These are phyloP conservation scores for Dinoponera quadriceps DNA, from an alignment of 1,140 invertebrate species.

Conservation along the genomic window DNA sequence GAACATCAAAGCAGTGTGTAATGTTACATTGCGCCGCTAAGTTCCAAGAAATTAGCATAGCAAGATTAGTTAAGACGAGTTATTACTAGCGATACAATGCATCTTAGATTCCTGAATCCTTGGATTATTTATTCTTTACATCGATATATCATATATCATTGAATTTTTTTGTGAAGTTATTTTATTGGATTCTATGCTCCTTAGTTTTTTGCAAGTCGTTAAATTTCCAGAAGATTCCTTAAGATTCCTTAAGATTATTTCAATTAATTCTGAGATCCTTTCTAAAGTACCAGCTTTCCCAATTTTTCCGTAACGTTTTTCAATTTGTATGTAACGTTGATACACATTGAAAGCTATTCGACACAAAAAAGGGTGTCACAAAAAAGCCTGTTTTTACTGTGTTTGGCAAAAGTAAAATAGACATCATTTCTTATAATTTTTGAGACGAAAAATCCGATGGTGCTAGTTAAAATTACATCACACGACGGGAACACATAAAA, in stretches of 20 bases:
- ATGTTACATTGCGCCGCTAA: constrained; percentile 30
- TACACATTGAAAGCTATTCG: constrained; percentile 14
- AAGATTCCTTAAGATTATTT: constrained; percentile 11
- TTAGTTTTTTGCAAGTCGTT: not conserved
- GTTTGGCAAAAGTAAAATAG: too few species aligned
- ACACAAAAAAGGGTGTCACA: not conserved
- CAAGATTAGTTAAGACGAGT: constrained; percentile 38
- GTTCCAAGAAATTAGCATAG: constrained; percentile 32
- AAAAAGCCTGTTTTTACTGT: too few species aligned
- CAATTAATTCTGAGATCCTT: not conserved
- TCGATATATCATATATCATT: not conserved
- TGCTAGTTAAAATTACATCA: too few species aligned
- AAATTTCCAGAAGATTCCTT: constrained; percentile 3
- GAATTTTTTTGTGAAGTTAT: not conserved
- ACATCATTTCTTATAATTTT: too few species aligned
- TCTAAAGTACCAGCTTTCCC: not conserved
- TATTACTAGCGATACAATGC: constrained; percentile 26
- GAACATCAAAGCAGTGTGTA: constrained; percentile 29
- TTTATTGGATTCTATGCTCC: not conserved
- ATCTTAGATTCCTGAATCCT: constrained; percentile 32
- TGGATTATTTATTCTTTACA: constrained; percentile 17
- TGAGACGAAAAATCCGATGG: too few species aligned
- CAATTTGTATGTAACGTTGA: not conserved
- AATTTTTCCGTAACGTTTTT: not conserved
- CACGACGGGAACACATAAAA: too few species aligned